Evolutionary conservation across 2,113 vertebrate genomes (phyloP).

Genomic region (Plestiodon gilberti): DNA sequence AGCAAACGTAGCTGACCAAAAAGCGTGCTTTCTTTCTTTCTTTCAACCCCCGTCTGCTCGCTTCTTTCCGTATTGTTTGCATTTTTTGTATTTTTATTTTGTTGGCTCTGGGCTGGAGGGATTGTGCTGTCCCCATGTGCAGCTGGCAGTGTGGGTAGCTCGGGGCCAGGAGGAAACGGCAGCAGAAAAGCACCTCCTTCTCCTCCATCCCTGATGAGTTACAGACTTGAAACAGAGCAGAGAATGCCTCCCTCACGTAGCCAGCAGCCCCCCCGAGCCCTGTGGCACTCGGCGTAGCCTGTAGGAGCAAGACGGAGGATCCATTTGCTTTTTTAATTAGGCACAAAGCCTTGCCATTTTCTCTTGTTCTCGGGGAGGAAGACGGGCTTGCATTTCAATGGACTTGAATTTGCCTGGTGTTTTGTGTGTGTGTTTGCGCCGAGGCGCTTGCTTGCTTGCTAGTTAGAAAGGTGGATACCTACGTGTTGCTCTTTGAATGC

Average conservation of each 20-base stretch:
- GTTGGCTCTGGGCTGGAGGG: neutral
- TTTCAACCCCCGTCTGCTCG: neutral
- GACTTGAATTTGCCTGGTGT: slow-evolving; percentile 23
- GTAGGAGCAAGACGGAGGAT: neutral
- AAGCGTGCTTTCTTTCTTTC: neutral
- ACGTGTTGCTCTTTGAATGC: neutral
- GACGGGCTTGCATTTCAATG: neutral
- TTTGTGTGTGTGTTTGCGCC: neutral
- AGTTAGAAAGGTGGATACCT: neutral
- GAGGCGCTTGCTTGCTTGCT: neutral
- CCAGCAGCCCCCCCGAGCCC: neutral
- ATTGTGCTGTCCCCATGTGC: neutral
- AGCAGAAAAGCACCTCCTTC: neutral
- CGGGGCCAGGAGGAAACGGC: slow-evolving; percentile 6
- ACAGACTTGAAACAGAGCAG: slow-evolving; percentile 1
- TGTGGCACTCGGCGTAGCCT: neutral
- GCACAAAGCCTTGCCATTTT: slow-evolving; percentile 30
- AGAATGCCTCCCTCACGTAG: slow-evolving; percentile 7
- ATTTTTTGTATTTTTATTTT: neutral
- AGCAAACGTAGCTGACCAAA: neutral
- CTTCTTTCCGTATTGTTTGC: neutral
- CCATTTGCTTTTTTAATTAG: neutral
- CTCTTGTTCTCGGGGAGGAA: neutral
- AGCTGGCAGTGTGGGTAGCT: slow-evolving; percentile 12
- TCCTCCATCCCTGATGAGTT: slow-evolving; percentile 14